These are phyloP conservation scores for Wiebesia pumilae DNA, from an alignment of 1,140 invertebrate genomes.

Conservation along the genomic window DNA sequence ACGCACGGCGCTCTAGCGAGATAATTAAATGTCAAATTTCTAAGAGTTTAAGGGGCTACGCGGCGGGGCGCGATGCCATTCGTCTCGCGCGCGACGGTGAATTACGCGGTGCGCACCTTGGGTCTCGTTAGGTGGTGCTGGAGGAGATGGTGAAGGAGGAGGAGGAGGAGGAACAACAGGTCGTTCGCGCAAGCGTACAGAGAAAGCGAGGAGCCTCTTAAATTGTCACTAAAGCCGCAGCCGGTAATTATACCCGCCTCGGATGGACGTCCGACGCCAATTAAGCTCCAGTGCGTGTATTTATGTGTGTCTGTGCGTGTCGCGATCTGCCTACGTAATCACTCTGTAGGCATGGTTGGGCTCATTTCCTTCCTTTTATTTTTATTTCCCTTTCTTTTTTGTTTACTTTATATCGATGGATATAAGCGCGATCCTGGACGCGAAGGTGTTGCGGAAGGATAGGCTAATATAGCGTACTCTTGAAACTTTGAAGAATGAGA, in stretches of 20 bases:
- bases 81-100: neutral
- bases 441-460: no score
- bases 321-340: conserved; percentile 6
- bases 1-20: neutral
- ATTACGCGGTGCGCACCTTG: neutral
- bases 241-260: conserved; percentile 23
- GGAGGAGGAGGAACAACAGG: neutral
- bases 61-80: neutral
- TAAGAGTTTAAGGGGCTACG: neutral
- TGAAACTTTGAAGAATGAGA: neutral
- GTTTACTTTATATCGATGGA: neutral
- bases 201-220: conserved; percentile 11
- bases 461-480: neutral
- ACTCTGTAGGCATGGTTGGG: neutral
- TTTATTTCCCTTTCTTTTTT: neutral
- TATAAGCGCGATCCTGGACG: neutral
- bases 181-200: neutral
- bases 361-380: neutral
- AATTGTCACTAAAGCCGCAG: conserved; percentile 27
- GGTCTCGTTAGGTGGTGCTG: neutral
- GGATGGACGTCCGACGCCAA: conserved; percentile 24
- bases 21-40: conserved; percentile 54
- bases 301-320: neutral
- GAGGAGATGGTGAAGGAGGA: neutral
- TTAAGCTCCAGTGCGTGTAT: conserved; percentile 4